These are phyloP conservation scores for Sander lucioperca DNA, from an alignment of 2,113 vertebrate species.

Conservation along the genomic window DNA sequence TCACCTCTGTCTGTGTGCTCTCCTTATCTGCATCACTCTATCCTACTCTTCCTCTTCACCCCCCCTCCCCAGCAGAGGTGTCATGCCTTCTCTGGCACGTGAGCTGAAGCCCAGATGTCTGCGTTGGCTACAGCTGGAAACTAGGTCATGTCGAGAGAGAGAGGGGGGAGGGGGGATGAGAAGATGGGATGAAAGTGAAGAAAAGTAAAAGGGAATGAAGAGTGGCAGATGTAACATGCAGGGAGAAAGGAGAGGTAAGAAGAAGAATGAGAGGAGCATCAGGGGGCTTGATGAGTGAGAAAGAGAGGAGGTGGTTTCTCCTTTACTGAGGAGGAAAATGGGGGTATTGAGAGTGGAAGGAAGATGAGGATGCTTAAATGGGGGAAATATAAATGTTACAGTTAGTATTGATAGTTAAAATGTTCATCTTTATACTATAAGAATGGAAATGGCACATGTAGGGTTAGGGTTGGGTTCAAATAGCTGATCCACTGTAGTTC, in stretches of 20 bases:
- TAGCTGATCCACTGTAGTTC: not conserved
- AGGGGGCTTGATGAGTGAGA: not conserved
- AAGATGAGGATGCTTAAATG: not conserved
- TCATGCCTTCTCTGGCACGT: constrained; percentile 70
- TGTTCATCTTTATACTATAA: not conserved
- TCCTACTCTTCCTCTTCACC: not conserved
- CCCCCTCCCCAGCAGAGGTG: constrained; percentile 49
- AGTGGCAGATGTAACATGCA: not conserved
- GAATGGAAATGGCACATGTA: not conserved
- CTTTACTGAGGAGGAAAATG: not conserved
- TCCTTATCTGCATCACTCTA: constrained; percentile 24
- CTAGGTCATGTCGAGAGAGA: constrained; percentile 65
- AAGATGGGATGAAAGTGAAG: not conserved
- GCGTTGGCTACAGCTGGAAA: constrained; percentile 69
- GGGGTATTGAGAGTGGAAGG: not conserved
- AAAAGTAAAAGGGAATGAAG: constrained; percentile 15
- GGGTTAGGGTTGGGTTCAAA: not conserved
- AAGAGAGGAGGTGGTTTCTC: not conserved
- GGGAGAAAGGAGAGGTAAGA: not conserved
- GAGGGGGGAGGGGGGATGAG: constrained; percentile 16
- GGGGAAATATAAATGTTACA: not conserved
- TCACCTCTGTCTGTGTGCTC: constrained; percentile 29
- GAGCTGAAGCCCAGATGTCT: constrained; percentile 77
- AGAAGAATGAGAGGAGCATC: not conserved
- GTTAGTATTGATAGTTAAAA: not conserved